Conservation (phyloP, 2,113 vertebrate genomes). For the Madoqua kirkii region DNA sequence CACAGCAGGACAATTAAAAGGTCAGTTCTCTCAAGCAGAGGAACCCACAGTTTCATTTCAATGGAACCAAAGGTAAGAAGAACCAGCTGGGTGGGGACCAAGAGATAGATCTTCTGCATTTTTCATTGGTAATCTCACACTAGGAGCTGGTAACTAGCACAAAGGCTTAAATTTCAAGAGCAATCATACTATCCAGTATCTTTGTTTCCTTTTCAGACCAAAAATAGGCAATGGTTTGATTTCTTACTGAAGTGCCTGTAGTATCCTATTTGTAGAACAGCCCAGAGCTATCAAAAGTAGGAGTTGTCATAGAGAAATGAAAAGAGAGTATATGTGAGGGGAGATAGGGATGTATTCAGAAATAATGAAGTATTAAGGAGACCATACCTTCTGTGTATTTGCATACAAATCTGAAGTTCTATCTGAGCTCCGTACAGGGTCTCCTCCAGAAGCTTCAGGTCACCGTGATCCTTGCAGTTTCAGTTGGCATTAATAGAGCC, state of each 20-base stretch:
- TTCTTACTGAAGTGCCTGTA: conserved; percentile 3
- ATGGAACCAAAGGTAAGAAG: conserved; percentile 98
- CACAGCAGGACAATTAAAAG: conserved; percentile 99
- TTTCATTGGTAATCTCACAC: conserved; percentile 83
- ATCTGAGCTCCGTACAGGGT: neutral
- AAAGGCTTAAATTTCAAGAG: conserved; percentile 70
- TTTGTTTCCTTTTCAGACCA: conserved; percentile 56
- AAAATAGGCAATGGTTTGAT: conserved; percentile 35
- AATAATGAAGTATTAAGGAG: neutral
- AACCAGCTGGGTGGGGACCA: conserved; percentile 69
- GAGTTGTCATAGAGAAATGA: neutral
- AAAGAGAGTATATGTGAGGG: neutral
- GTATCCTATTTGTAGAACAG: neutral
- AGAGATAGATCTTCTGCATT: conserved; percentile 80
- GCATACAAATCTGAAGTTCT: neutral
- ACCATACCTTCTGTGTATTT: neutral
- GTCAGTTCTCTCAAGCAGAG: conserved; percentile 93
- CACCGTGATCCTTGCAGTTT: neutral
- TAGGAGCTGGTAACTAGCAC: conserved; percentile 53
- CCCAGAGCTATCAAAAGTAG: neutral
- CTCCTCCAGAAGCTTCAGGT: neutral
- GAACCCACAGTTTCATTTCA: conserved; percentile 98
- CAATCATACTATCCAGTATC: conserved; percentile 64
- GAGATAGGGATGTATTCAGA: neutral
- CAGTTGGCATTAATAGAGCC: neutral